phyloP scores from a whole-genome alignment of 2,797 vertebrate genomes.

The Artibeus lituratus region DNA sequence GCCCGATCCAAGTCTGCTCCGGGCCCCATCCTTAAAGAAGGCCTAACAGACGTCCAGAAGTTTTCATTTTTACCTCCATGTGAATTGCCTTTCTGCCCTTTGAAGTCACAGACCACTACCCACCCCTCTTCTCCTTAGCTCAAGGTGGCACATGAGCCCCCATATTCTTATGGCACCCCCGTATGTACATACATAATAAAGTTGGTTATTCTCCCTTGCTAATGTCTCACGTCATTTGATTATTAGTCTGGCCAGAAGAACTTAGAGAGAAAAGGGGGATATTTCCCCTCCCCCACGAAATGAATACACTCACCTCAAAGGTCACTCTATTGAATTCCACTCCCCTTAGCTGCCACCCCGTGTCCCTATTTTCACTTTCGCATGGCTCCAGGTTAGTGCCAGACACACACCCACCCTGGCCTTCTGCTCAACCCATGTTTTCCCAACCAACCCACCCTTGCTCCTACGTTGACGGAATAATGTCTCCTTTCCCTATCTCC shows the following conservation, averaged over 20 bases:
- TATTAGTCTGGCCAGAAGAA: background rate
- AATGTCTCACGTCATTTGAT: background rate
- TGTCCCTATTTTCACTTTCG: background rate
- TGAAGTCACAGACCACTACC: too few relatives aligned
- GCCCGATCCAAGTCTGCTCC: background rate
- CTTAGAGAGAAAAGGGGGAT: background rate
- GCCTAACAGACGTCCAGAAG: background rate
- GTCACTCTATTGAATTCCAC: background rate
- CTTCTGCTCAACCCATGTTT: background rate
- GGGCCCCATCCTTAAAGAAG: background rate
- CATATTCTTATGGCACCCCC: background rate
- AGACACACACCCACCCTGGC: rapidly evolving
- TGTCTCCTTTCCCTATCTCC: background rate
- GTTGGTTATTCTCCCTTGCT: background rate
- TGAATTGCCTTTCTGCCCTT: background rate
- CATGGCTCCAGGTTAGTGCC: background rate
- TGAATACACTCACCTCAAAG: background rate
- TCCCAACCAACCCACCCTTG: background rate
- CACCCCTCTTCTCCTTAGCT: background rate
- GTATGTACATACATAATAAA: background rate
- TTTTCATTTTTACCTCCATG: background rate
- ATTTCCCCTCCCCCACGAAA: background rate
- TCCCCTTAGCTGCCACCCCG: background rate
- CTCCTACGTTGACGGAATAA: background rate
- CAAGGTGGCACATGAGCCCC: background rate